Base-by-base conservation (phyloP, 2,113 vertebrate species). In the Eulemur macaco region DNA sequence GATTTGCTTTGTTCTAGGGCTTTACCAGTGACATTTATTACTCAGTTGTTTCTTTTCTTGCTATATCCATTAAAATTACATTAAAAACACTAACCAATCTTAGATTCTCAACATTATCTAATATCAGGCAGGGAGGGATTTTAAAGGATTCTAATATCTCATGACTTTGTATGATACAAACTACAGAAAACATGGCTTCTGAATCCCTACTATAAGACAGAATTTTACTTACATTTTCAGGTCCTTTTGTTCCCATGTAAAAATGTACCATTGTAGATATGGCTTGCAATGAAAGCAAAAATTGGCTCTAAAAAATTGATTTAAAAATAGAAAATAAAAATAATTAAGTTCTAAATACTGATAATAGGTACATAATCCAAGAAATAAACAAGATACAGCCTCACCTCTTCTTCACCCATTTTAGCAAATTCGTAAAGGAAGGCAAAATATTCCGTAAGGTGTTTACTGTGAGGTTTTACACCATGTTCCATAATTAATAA, bases 221-320 rank as follows among this genome's bases (percentile, higher is more conserved):
- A 6, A 90, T 0, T 64, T 0, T 86, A 99, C 99, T 99, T 97
- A 99, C 99, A 58, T 99, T 99, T 98, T 99, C 99, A 47, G 99
- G 99, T 37, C 99, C 99, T 98, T 99, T 99, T 88, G 99, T 99
- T 97, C 99, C 99, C 99, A 99, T 99, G 98, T 99, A 99, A 99
- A 99, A 99, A 97, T 99, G 99, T 60, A 99, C 99, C 99, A 99
- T 99, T 58, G 99, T 99, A 95, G 99, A 99, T 96, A 99, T 99
- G 96, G 99, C 99, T 99, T 99, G 99, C 63, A 99, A 98, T 0
- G 99, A 99, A 98, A 99, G 99, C 96, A 99, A 97, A 98, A 99
- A 99, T 98, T 99, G 99, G 98, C 99, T 99, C 99, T 99, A 98
- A 74, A 98, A 96, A 56, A 95, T 29, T 58, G 10, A 84, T 90